Evolutionary conservation across 2,113 vertebrate genomes (phyloP).

Genomic region (Cavia porcellus): DNA sequence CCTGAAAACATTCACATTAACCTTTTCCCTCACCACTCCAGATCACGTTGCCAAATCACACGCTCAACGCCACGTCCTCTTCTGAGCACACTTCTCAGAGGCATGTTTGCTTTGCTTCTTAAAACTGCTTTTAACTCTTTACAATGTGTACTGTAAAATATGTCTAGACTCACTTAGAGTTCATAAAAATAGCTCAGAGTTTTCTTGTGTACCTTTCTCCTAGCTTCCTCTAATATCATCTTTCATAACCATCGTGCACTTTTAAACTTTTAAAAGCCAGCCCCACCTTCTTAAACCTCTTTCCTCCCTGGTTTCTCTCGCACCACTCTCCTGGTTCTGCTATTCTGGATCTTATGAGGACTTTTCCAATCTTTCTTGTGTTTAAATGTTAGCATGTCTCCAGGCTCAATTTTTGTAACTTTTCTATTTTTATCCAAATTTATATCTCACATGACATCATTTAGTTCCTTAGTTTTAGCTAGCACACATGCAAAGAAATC

Average conservation of each 20-base stretch:
- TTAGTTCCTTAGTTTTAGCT: neutral
- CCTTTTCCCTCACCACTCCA: neutral
- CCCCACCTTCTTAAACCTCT: neutral
- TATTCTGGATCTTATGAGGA: neutral
- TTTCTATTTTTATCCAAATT: constrained; percentile 21
- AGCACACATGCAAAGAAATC: neutral
- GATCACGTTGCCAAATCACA: neutral
- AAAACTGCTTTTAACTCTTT: constrained; percentile 29
- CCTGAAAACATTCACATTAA: neutral
- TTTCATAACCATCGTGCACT: neutral
- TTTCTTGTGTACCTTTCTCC: neutral
- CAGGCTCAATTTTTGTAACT: neutral
- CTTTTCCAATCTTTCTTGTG: neutral
- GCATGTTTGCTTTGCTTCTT: neutral
- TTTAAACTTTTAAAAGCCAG: neutral
- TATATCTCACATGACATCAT: neutral
- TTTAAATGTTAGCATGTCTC: neutral
- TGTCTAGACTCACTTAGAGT: neutral
- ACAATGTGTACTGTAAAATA: constrained; percentile 35
- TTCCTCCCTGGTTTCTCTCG: neutral
- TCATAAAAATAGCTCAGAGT: constrained; percentile 17
- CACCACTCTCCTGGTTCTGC: neutral
- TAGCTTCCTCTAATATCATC: neutral
- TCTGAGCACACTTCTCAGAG: neutral
- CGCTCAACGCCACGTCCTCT: neutral